Percentiles rank a stretch among this genome's conserved stretches.
phyloP scores from a whole-genome alignment of 2,797 vertebrate genomes.

The Rhinophrynus dorsalis region DNA sequence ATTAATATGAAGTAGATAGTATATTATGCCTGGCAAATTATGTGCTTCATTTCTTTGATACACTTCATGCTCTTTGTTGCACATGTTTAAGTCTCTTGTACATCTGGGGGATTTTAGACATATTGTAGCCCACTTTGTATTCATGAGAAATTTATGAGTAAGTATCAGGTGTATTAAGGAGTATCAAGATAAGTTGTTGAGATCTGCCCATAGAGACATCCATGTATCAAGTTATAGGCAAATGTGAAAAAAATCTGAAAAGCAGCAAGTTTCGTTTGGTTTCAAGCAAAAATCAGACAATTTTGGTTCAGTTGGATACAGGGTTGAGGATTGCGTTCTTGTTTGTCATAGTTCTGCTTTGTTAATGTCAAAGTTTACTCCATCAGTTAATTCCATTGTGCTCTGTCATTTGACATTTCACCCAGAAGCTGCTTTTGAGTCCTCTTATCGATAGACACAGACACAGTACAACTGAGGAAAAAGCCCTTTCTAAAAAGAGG shows the following conservation, averaged over 20 bases:
- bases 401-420: slow-evolving; percentile 47
- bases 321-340: slow-evolving; percentile 15
- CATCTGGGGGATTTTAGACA: slow-evolving; percentile 15
- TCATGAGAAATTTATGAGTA: slow-evolving; percentile 32
- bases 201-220: slow-evolving; percentile 15
- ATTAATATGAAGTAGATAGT: too few species aligned
- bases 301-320: slow-evolving; percentile 2
- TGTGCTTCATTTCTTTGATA: background rate
- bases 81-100: background rate
- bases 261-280: slow-evolving; percentile 19
- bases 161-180: slow-evolving; percentile 19
- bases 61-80: background rate
- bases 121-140: slow-evolving; percentile 26
- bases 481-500: slow-evolving; percentile 1
- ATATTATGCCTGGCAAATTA: background rate
- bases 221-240: background rate
- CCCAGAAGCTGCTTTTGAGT: slow-evolving; percentile 42
- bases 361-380: slow-evolving; percentile 37
- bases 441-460: slow-evolving; percentile 42
- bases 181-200: slow-evolving; percentile 19
- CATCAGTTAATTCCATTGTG: slow-evolving; percentile 39
- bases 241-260: background rate
- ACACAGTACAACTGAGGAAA: background rate
- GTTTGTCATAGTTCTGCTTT: slow-evolving; percentile 29
- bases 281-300: slow-evolving; percentile 6